Conservation (phyloP, 2,888 invertebrate species). For the Chloromyia formosa region DNA sequence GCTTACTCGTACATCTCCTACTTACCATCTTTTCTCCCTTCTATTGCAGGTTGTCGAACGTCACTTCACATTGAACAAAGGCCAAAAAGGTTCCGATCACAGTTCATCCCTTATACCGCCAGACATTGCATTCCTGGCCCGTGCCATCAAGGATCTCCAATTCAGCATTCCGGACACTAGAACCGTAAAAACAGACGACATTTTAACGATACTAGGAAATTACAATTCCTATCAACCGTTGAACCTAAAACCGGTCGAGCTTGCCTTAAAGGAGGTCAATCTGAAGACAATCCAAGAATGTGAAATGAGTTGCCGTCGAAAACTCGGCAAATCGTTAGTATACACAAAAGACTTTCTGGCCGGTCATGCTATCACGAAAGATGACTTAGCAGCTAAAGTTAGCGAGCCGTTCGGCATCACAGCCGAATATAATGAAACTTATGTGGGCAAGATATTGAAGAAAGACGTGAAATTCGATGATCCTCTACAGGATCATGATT, state of each 20-base stretch:
- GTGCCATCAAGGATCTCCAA: constrained; percentile 14
- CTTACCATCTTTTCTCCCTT: too few relatives aligned
- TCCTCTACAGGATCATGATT: constrained; percentile 65
- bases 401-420: constrained; percentile 76
- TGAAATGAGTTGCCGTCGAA: constrained; percentile 75
- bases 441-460: constrained; percentile 67
- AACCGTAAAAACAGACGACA: constrained; percentile 24
- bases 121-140: constrained; percentile 66
- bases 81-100: constrained; percentile 82
- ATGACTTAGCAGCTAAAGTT: constrained; percentile 79
- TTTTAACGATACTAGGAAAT: not conserved
- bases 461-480: constrained; percentile 67
- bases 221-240: not conserved
- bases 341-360: constrained; percentile 68
- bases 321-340: constrained; percentile 81
- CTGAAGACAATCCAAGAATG: constrained; percentile 65
- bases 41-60: constrained; percentile 82
- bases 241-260: constrained; percentile 50
- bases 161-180: not conserved
- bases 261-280: constrained; percentile 57
- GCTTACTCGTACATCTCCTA: too few relatives aligned
- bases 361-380: constrained; percentile 68
- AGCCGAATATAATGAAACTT: constrained; percentile 67
- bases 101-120: constrained; percentile 75
- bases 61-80: constrained; percentile 80